Percentiles rank a stretch among this genome's conserved stretches.
Evolutionary conservation across 2,113 vertebrate species (phyloP).

Genomic region (Protobothrops flavoviridis): DNA sequence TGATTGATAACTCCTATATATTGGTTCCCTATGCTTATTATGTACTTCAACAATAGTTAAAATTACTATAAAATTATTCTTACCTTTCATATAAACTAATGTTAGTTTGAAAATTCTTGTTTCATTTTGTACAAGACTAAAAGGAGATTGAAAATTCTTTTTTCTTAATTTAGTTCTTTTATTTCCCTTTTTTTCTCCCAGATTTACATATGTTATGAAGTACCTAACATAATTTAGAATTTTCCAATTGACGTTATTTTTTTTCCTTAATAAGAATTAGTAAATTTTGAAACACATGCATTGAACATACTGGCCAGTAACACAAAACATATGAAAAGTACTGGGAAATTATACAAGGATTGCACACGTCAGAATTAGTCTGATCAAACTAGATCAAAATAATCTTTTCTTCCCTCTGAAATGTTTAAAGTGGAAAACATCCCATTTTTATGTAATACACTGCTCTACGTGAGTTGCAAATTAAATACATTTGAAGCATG

Average conservation of each 20-base stretch:
- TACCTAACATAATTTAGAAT: conserved; percentile 49
- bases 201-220: conserved; percentile 53
- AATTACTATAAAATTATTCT: not conserved
- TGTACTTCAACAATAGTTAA: not conserved
- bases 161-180: not conserved
- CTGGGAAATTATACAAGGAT: conserved; percentile 27
- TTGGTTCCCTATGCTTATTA: not conserved
- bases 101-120: not conserved
- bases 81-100: not conserved
- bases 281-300: conserved; percentile 60
- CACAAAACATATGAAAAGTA: conserved; percentile 37
- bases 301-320: conserved; percentile 62
- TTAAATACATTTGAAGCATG: conserved; percentile 31
- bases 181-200: not conserved
- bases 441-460: conserved; percentile 18
- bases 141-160: not conserved
- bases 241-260: conserved; percentile 54
- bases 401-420: not conserved
- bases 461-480: conserved; percentile 37
- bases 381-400: conserved; percentile 14
- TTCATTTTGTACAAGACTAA: not conserved
- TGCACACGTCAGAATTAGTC: conserved; percentile 19
- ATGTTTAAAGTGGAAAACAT: conserved; percentile 19
- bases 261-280: conserved; percentile 63
- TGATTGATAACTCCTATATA: not conserved